phyloP scores from a whole-genome alignment of 2,888 invertebrate species.

The Drymonia ruficornis region DNA sequence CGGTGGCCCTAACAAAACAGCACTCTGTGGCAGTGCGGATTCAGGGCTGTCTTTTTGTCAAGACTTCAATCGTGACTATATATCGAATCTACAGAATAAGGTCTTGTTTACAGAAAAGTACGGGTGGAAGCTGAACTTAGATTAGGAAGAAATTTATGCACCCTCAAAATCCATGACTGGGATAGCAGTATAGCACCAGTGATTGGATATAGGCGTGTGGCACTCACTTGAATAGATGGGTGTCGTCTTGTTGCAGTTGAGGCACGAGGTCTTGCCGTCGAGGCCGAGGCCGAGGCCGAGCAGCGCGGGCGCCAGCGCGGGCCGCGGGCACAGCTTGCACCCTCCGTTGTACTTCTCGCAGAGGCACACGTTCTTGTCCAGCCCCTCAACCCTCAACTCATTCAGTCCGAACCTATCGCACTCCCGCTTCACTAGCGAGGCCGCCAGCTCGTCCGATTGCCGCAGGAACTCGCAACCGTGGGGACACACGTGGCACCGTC shows the following conservation, averaged over 20 bases:
- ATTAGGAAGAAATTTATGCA: too few species aligned
- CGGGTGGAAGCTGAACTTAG: too few species aligned
- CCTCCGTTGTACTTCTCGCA: conserved; percentile 79
- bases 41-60: too few species aligned
- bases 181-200: too few species aligned
- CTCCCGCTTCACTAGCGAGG: conserved; percentile 62
- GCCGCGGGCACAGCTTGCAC: conserved; percentile 73
- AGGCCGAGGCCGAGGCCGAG: conserved; percentile 46
- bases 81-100: too few species aligned
- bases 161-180: too few species aligned
- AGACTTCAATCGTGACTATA: too few species aligned
- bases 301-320: conserved; percentile 57
- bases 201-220: neutral
- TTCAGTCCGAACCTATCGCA: conserved; percentile 69
- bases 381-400: conserved; percentile 69
- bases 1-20: too few species aligned
- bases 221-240: conserved; percentile 66
- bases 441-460: conserved; percentile 60
- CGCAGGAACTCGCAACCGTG: conserved; percentile 62
- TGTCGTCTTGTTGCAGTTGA: conserved; percentile 56
- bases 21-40: too few species aligned
- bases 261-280: conserved; percentile 63
- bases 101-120: too few species aligned
- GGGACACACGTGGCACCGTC: conserved; percentile 61
- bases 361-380: conserved; percentile 68